phyloP scores from a whole-genome alignment of 2,113 vertebrate genomes.

The Nestor notabilis region DNA sequence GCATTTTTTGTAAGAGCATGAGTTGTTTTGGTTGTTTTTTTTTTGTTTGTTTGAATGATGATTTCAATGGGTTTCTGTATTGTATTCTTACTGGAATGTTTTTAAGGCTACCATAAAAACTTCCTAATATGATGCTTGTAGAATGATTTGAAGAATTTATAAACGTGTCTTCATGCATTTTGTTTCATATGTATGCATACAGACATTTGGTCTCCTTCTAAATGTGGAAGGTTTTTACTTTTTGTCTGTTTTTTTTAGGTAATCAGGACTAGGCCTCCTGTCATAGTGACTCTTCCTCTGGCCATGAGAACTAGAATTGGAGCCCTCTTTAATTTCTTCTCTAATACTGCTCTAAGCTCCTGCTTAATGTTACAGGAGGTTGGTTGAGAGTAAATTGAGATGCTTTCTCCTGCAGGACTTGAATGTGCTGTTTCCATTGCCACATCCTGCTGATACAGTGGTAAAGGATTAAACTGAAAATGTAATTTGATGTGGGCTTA shows the following conservation, averaged over 20 bases:
- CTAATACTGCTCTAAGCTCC: slow-evolving; percentile 10
- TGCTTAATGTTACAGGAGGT: slow-evolving; percentile 17
- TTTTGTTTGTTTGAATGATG: not conserved
- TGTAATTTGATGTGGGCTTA: not conserved
- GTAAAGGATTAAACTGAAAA: not conserved
- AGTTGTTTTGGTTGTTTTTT: not conserved
- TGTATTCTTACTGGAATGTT: not conserved
- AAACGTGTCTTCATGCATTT: not conserved
- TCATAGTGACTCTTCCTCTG: not conserved
- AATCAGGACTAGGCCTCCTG: not conserved
- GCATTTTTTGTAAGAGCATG: not conserved
- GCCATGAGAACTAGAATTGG: not conserved
- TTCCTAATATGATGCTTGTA: not conserved
- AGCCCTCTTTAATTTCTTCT: not conserved
- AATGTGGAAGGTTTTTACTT: not conserved
- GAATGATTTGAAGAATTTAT: not conserved
- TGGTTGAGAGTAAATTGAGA: slow-evolving; percentile 30
- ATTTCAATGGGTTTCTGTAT: not conserved
- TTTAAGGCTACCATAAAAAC: not conserved
- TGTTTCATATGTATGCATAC: not conserved
- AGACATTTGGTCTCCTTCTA: not conserved
- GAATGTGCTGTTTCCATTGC: slow-evolving; percentile 26
- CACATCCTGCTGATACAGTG: slow-evolving; percentile 24
- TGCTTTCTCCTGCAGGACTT: not conserved
- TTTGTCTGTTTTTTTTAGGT: not conserved